Evolutionary conservation across 1,140 invertebrate species (phyloP).

Genomic region (Neoseiulus cucumeris): DNA sequence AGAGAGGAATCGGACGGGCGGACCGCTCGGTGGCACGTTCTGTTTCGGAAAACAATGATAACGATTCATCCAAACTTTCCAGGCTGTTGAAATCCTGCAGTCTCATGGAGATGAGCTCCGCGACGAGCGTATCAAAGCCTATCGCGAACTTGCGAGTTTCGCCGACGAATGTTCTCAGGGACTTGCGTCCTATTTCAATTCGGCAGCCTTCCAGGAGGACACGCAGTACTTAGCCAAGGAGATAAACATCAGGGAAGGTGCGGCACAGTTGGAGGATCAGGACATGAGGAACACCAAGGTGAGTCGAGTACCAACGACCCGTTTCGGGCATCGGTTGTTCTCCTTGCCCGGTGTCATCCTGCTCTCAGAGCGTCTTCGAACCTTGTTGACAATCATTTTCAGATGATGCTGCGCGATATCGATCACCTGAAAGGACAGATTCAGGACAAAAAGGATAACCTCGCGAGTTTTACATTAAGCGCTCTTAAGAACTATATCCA

Average conservation of each 20-base stretch:
- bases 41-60: too few relatives aligned
- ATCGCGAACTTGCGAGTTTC: neutral
- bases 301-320: neutral
- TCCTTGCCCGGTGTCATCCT: neutral
- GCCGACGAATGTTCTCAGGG: neutral
- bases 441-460: neutral
- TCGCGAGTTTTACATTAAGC: neutral
- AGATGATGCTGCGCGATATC: conserved; percentile 8
- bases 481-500: neutral
- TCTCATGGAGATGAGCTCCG: neutral
- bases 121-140: neutral
- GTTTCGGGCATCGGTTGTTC: neutral
- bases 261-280: neutral
- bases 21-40: too few relatives aligned
- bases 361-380: neutral
- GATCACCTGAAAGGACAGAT: neutral
- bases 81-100: neutral
- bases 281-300: neutral
- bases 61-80: neutral
- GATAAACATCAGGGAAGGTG: neutral
- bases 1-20: too few relatives aligned
- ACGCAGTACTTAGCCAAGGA: neutral
- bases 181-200: neutral
- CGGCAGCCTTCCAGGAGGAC: neutral
- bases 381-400: neutral